Base-by-base conservation (phyloP, 1,140 invertebrate genomes). In the Dryas iulia region DNA sequence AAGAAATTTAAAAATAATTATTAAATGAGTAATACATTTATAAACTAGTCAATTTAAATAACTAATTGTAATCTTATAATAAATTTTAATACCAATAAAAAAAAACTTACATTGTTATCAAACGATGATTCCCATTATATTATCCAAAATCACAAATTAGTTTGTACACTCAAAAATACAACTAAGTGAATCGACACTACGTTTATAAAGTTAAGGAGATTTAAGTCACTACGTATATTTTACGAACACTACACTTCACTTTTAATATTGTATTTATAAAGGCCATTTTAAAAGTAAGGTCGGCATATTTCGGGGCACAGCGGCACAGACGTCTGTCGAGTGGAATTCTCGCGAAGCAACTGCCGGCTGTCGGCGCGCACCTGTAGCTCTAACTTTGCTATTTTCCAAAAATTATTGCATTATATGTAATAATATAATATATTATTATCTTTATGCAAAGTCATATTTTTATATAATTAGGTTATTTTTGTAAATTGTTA, bases 361-460 rank as follows among this genome's bases (percentile, higher is more conserved):
- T 73, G 63, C 59, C 54, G 53, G 24, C 21, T 61, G 35, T 28
- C 62, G 59, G 33, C 59, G 59, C 66, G 72, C 72, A 73, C 72
- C 72, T 73, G 72, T 73, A 73, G 72, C 65, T 68, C 65, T 3
- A 47, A 47, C 59, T 59, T 56, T 52, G 30, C 24, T 60, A 63
- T 73, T 70, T 73, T 64, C 39, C 64, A 70, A 70, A 70, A 47
- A 47, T 3, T 28, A 28, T 28, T n/a, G n/a, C n/a, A 28, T 28
- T 3, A 3, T 39, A 39, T 47, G 21, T n/a, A 18, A 0, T n/a
- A 47, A 47, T 47, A 21, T 47, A 5, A n/a, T 18, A 35, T 3
- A 47, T 47, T 47, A 21, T 21, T 47, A 21, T 47, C 8, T 47
- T 47, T 47, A 21, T 47, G 39, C 8, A 11, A 47, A 47, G 8